Evolutionary conservation across 2,888 invertebrate genomes (phyloP).

Genomic region (Drepana falcataria): DNA sequence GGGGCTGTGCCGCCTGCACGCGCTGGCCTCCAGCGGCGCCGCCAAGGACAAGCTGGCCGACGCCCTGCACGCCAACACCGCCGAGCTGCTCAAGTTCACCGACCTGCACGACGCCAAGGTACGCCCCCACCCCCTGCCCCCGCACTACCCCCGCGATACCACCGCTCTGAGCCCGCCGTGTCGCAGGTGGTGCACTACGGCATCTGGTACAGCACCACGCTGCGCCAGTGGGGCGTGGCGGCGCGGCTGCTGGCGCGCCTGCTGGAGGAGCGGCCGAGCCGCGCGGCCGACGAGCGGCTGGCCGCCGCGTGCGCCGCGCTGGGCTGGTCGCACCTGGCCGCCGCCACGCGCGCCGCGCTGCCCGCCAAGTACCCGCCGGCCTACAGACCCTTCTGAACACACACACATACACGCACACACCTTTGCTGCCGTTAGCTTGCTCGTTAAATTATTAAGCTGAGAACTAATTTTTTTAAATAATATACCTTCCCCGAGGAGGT

Average conservation of each 20-base stretch:
- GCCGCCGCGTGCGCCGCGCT: conserved; percentile 81
- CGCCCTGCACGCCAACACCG: conserved; percentile 53
- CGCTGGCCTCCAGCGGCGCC: conserved; percentile 59
- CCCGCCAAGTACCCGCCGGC: conserved; percentile 83
- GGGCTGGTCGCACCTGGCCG: conserved; percentile 85
- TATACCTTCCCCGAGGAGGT: too few species aligned
- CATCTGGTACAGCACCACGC: conserved; percentile 88
- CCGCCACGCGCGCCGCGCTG: conserved; percentile 74
- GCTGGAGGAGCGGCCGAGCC: conserved; percentile 88
- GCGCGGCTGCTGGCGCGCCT: conserved; percentile 86
- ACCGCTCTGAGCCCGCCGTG: too few species aligned
- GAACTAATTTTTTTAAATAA: too few species aligned
- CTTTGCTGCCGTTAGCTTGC: neutral
- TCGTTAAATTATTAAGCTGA: too few species aligned
- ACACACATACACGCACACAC: neutral
- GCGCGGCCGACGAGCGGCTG: conserved; percentile 84
- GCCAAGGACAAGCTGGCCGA: conserved; percentile 75
- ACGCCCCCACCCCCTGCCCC: neutral
- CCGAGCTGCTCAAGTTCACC: conserved; percentile 87
- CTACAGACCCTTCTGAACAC: conserved; percentile 83
- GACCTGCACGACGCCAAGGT: conserved; percentile 78
- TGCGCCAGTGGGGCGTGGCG: conserved; percentile 89
- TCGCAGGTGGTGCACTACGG: conserved; percentile 85
- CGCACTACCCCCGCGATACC: neutral
- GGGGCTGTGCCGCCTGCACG: conserved; percentile 82